Percentiles rank a stretch among this genome's conserved stretches.
Conservation (phyloP, 2,888 invertebrate genomes). For the Phania funesta region DNA sequence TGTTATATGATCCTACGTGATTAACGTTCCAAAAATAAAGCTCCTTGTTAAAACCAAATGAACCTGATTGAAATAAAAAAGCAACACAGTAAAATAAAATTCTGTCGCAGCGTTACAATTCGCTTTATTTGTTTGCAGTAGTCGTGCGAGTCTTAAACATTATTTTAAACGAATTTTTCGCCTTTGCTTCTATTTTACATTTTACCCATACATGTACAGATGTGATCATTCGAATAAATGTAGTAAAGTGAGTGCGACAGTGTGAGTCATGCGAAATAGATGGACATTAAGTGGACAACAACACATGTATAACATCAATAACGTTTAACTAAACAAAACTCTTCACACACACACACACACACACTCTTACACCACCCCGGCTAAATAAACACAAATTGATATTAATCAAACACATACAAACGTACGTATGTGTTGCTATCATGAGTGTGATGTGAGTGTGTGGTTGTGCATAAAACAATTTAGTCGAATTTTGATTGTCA, state of each 20-base stretch:
- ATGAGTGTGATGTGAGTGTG: not conserved
- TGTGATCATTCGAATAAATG: not conserved
- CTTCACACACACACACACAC: slow-evolving; percentile 1
- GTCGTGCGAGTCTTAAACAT: slow-evolving; percentile 51
- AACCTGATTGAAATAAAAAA: slow-evolving; percentile 22
- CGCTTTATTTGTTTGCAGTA: not conserved
- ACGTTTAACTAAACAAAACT: slow-evolving; percentile 48
- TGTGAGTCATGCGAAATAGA: slow-evolving; percentile 23
- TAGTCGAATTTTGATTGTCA: slow-evolving; percentile 60
- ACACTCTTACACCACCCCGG: no score
- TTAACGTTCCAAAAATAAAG: slow-evolving; percentile 62
- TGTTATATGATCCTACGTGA: slow-evolving; percentile 64
- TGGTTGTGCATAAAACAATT: slow-evolving; percentile 57
- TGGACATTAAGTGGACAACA: slow-evolving; percentile 64
- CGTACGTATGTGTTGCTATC: not conserved
- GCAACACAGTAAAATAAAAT: slow-evolving; percentile 14
- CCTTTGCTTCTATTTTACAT: slow-evolving; percentile 35
- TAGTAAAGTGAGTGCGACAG: not conserved
- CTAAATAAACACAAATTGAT: slow-evolving; percentile 6
- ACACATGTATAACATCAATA: slow-evolving; percentile 66
- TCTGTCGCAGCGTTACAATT: not conserved
- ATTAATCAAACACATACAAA: not conserved
- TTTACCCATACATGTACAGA: slow-evolving; percentile 18
- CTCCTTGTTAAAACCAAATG: slow-evolving; percentile 57
- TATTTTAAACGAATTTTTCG: slow-evolving; percentile 1